Conservation (phyloP, 1,140 invertebrate species). For the Chelonus insularis region DNA sequence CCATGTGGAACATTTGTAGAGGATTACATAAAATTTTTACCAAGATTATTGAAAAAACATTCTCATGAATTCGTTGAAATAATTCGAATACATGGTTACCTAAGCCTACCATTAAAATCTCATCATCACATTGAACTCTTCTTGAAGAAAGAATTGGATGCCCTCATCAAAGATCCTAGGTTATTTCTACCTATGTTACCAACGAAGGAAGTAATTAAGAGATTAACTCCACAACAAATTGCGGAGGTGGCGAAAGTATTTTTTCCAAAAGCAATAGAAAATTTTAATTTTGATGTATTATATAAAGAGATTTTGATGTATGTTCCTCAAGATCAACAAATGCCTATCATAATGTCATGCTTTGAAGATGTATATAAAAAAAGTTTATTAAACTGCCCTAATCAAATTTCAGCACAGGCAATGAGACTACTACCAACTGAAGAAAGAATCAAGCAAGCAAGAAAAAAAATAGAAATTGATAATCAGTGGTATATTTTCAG, state of each 20-base stretch:
- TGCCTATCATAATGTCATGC: too few species aligned
- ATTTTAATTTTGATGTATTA: too few species aligned
- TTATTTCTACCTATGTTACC: too few species aligned
- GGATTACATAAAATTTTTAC: conserved; percentile 31
- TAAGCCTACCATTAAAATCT: conserved; percentile 23
- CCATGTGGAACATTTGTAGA: conserved; percentile 11
- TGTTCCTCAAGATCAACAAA: too few species aligned
- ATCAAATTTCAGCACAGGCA: conserved; percentile 30
- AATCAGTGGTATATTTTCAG: conserved; percentile 13
- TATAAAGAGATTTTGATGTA: too few species aligned
- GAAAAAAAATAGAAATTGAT: conserved; percentile 35
- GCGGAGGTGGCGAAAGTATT: too few species aligned
- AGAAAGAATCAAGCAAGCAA: conserved; percentile 39
- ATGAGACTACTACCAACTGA: conserved; percentile 37
- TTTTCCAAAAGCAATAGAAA: too few species aligned
- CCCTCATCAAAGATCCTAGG: conserved; percentile 28
- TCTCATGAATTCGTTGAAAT: conserved; percentile 30
- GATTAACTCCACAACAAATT: too few species aligned
- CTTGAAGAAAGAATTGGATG: background rate
- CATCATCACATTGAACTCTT: conserved; percentile 28
- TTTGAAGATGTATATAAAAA: conserved; percentile 32
- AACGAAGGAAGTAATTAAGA: too few species aligned
- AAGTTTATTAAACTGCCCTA: conserved; percentile 30
- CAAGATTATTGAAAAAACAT: conserved; percentile 33
- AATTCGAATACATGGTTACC: conserved; percentile 23